Percentiles rank a stretch among this genome's conserved stretches.
These are phyloP conservation scores for Delphinus delphis DNA, from an alignment of 2,113 vertebrate genomes.

Conservation along the genomic window DNA sequence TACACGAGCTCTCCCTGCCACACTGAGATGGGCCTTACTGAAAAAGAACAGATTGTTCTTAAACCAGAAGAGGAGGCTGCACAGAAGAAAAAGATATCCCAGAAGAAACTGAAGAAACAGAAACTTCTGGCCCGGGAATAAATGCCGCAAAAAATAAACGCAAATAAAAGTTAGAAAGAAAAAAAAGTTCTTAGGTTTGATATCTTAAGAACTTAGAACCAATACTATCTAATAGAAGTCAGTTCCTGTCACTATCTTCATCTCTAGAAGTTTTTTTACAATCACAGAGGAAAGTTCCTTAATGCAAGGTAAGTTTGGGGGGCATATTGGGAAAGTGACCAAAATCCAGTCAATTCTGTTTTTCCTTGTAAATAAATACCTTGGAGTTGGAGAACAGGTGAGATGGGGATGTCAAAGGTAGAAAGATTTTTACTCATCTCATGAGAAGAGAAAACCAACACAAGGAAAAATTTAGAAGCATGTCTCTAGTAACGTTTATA, in stretches of 20 bases:
- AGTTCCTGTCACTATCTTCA: neutral
- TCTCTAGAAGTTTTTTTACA: neutral
- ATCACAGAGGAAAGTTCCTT: neutral
- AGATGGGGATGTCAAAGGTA: neutral
- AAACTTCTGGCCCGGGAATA: no score
- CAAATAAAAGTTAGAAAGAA: no score
- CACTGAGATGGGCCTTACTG: no score
- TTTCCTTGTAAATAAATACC: neutral
- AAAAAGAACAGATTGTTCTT: no score
- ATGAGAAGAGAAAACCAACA: neutral
- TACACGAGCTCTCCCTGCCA: no score
- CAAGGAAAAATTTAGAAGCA: neutral
- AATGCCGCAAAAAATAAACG: no score
- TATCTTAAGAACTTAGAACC: neutral
- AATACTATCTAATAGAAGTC: neutral
- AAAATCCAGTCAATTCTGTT: neutral
- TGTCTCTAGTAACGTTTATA: neutral
- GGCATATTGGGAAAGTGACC: neutral
- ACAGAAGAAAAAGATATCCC: no score
- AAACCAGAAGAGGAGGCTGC: no score
- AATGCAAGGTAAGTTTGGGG: neutral
- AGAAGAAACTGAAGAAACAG: no score
- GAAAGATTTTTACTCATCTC: neutral
- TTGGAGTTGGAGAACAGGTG: neutral
- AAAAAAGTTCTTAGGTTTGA: neutral